phyloP scores from a whole-genome alignment of 2,113 vertebrate genomes.

The Bungarus multicinctus region DNA sequence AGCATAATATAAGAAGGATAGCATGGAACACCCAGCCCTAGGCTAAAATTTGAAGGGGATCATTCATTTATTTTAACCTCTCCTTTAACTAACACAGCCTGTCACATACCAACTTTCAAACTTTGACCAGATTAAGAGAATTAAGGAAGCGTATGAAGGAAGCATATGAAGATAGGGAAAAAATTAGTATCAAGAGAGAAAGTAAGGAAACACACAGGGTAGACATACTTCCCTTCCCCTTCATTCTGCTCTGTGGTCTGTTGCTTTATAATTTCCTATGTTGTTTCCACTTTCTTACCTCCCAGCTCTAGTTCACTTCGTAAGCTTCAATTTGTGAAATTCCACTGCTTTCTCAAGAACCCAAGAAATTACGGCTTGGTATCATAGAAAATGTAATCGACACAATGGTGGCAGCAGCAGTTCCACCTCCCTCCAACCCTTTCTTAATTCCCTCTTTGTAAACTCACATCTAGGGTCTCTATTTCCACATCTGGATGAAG shows the following conservation, averaged over 20 bases:
- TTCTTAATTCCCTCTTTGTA: not conserved
- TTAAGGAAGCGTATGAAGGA: not conserved
- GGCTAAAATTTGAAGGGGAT: not conserved
- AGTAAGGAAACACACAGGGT: not conserved
- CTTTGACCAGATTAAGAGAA: not conserved
- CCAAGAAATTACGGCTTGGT: not conserved
- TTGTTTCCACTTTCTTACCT: not conserved
- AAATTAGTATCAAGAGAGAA: not conserved
- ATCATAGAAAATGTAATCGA: not conserved
- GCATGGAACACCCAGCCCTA: no score
- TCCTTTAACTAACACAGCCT: no score
- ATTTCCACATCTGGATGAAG: constrained; percentile 7
- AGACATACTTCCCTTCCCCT: not conserved
- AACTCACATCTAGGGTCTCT: constrained; percentile 11
- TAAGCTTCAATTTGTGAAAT: not conserved
- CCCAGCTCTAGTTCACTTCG: not conserved
- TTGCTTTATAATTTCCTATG: not conserved
- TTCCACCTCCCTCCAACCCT: not conserved
- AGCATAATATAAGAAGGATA: not conserved
- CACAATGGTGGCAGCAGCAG: not conserved
- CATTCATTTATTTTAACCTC: not conserved
- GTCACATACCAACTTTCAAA: not conserved
- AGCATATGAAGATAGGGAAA: not conserved
- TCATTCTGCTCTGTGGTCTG: not conserved
- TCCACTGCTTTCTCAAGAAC: not conserved